Evolutionary conservation across 2,113 vertebrate genomes (phyloP).

Genomic region (mouse (Mus musculus)): DNA sequence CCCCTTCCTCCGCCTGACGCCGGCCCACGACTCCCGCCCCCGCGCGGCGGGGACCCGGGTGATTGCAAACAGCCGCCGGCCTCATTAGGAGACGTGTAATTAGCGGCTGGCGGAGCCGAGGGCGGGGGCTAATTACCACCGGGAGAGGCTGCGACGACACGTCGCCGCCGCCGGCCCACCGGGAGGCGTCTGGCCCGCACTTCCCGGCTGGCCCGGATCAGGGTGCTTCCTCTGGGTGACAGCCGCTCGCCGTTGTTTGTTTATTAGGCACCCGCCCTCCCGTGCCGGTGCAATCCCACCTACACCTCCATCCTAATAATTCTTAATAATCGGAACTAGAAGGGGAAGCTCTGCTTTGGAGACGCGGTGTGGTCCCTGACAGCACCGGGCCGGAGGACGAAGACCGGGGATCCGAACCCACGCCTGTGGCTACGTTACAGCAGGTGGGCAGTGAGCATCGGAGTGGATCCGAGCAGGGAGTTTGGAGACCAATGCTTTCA

Average conservation of each 20-base stretch:
- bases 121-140: conserved; percentile 51
- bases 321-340: neutral
- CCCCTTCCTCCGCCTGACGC: neutral
- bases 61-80: conserved; percentile 77
- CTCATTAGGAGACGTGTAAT: conserved; percentile 78
- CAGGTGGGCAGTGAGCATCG: neutral
- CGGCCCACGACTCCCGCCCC: neutral
- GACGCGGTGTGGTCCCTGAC: neutral
- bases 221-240: neutral
- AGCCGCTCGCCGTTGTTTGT: neutral
- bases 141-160: neutral
- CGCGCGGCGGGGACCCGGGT: conserved; percentile 54
- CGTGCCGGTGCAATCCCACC: neutral
- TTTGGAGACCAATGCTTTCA: neutral
- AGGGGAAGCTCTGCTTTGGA: neutral
- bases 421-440: neutral
- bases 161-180: neutral
- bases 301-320: neutral
- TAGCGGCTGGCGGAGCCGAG: conserved; percentile 66
- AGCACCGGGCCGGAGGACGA: neutral
- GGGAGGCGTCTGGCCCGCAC: neutral
- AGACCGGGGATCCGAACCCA: neutral
- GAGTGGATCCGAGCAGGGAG: neutral
- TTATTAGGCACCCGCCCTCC: neutral
- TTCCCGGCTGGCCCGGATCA: neutral